Percentiles rank a stretch among this genome's conserved stretches.
Evolutionary conservation across 2,113 vertebrate genomes (phyloP).

Genomic region (Lepidothrix coronata): DNA sequence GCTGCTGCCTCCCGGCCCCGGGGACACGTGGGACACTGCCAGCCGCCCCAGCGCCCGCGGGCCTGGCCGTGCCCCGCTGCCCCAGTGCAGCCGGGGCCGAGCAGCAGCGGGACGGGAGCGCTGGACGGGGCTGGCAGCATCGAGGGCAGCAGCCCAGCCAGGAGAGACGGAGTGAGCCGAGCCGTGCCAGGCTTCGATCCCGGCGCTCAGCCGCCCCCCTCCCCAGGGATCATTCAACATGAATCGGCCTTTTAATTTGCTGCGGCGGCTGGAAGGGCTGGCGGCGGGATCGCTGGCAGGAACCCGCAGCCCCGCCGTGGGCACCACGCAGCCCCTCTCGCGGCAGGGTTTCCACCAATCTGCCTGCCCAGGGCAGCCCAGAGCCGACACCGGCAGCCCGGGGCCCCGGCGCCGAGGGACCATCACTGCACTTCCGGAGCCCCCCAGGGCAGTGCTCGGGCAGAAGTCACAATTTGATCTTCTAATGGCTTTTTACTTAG

Average conservation of each 20-base stretch:
- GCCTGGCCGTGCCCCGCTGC: background rate
- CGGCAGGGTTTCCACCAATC: background rate
- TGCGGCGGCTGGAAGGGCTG: conserved; percentile 72
- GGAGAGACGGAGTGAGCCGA: background rate
- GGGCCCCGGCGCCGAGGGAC: background rate
- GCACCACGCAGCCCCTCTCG: background rate
- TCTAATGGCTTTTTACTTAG: conserved; percentile 29
- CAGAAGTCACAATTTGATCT: background rate
- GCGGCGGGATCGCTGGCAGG: conserved; percentile 52
- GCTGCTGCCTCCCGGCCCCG: background rate
- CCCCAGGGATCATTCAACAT: conserved; percentile 77
- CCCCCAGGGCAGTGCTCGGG: background rate
- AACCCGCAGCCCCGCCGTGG: conserved; percentile 43
- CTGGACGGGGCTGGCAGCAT: background rate
- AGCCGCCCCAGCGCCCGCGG: background rate
- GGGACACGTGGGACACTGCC: background rate
- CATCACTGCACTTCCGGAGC: background rate
- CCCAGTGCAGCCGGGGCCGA: background rate
- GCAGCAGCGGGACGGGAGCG: background rate
- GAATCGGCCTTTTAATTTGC: conserved; percentile 82
- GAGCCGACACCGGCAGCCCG: background rate
- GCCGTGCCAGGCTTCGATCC: conserved; percentile 61
- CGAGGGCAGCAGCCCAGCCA: background rate
- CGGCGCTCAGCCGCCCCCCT: conserved; percentile 48
- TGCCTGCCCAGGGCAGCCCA: background rate